Conservation (phyloP, 2,113 vertebrate genomes). For the Carettochelys insculpta region DNA sequence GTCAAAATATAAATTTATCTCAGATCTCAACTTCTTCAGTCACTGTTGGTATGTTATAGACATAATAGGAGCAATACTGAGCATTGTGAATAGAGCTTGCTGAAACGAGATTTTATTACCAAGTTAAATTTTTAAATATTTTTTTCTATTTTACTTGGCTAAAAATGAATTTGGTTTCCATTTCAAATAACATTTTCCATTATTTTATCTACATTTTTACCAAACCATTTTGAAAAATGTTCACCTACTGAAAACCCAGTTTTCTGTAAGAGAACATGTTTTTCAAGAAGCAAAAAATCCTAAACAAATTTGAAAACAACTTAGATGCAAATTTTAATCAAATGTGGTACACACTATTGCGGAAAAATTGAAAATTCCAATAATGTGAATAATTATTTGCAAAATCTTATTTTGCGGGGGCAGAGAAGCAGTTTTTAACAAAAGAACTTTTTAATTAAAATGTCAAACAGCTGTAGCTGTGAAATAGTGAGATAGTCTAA, state of each 20-base stretch:
- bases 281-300: neutral
- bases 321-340: neutral
- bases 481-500: neutral
- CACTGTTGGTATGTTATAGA: neutral
- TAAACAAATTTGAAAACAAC: neutral
- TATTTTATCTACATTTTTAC: neutral
- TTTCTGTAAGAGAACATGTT: neutral
- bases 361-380: neutral
- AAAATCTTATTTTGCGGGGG: neutral
- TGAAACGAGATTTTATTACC: constrained; percentile 33
- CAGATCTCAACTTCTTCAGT: constrained; percentile 26
- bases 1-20: constrained; percentile 35
- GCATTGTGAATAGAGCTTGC: neutral
- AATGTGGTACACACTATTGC: neutral
- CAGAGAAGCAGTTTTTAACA: neutral
- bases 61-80: constrained; percentile 10
- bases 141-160: neutral
- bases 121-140: neutral
- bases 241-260: neutral
- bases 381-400: neutral
- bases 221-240: neutral
- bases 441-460: neutral
- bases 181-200: neutral
- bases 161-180: neutral
- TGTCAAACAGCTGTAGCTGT: neutral